Evolutionary conservation across 2,113 vertebrate genomes (phyloP).

Genomic region (Forbesichthys agassizii): DNA sequence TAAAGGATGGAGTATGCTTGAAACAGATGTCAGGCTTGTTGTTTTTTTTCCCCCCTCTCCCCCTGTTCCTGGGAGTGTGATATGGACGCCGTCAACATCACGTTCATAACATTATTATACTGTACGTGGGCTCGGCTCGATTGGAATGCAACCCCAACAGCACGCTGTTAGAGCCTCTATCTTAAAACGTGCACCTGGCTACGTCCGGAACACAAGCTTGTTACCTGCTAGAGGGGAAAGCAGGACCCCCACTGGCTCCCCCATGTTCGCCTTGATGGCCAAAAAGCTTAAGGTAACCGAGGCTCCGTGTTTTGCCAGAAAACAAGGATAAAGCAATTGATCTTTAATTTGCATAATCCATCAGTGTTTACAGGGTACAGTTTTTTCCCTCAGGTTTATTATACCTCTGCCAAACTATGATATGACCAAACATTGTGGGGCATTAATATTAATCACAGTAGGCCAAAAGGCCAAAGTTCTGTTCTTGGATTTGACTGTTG

Average conservation of each 20-base stretch:
- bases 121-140: constrained; percentile 58
- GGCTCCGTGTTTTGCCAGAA: constrained; percentile 47
- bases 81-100: constrained; percentile 67
- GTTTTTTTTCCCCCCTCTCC: not conserved
- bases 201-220: constrained; percentile 66
- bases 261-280: constrained; percentile 67
- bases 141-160: constrained; percentile 63
- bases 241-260: constrained; percentile 61
- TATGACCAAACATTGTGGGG: constrained; percentile 38
- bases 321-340: constrained; percentile 64
- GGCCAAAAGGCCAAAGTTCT: constrained; percentile 28
- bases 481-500: not conserved
- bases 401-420: constrained; percentile 57
- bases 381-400: constrained; percentile 51
- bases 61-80: constrained; percentile 60
- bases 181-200: constrained; percentile 80
- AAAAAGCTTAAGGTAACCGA: constrained; percentile 54
- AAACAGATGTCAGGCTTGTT: constrained; percentile 68
- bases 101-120: constrained; percentile 65
- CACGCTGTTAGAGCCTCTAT: constrained; percentile 69
- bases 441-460: constrained; percentile 48
- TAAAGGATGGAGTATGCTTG: constrained; percentile 71
- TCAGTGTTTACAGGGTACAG: constrained; percentile 67
- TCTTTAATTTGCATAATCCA: constrained; percentile 75
- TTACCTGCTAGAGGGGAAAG: constrained; percentile 65